Evolutionary conservation across 1,140 invertebrate species (phyloP), one percentile per base, ranked within the genome.

Genomic region (Danaus plexippus): DNA sequence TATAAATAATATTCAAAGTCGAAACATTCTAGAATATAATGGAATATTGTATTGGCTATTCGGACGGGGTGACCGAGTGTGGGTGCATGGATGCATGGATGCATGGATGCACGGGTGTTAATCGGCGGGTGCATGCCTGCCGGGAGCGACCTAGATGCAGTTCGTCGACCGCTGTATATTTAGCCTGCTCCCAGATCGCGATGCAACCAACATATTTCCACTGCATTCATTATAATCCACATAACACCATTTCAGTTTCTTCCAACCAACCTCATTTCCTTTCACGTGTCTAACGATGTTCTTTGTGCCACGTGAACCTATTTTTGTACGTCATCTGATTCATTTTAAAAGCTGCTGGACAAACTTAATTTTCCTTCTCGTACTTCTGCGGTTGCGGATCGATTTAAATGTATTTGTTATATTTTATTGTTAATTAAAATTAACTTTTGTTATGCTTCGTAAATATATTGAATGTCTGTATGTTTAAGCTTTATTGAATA

Each of bases 121-220:
- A 51, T 61, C 15, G 48, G 47, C 60, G 59, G 57, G 67, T 52
- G 43, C 66, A 70, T 32, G 22, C 22, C 22, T 32, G 22, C 22
- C 5, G 76, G 73, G 74, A 75, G 73, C 69, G 80, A 78, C 80
- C 82, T 65, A 75, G 44, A 77, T 85, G 63, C 57, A 64, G 82
- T 69, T 73, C 82, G 69, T 63, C 71, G 82, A 77, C 80, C 80
- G 74, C 56, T 64, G 66, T 83, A 81, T 81, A 81, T 85, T 80
- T 81, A 82, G 78, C 71, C 47, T 48, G 62, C 63, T 71, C 73
- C 73, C 65, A 66, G 69, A 42, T 61, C 65, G 54, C 67, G 54
- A 47, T 78, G 75, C 70, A 78, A 71, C 68, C 69, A 71, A 73
- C 70, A 72, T 65, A 64, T 75, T 70, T 69, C 68, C 68, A 79